phyloP scores from a whole-genome alignment of 2,888 invertebrate genomes.

The Pharmacophagus antenor region DNA sequence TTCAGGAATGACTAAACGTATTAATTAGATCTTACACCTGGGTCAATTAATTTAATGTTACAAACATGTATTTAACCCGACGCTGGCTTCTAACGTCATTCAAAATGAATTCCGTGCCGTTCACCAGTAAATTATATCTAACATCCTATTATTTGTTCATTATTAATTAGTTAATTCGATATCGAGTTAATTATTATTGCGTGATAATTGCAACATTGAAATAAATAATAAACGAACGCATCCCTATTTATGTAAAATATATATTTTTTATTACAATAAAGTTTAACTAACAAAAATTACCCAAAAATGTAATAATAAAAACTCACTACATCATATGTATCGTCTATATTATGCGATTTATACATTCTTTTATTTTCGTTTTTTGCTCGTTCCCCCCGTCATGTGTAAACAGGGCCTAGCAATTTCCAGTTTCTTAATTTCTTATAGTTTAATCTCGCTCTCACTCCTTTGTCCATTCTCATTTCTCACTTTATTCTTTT shows the following conservation, averaged over 20 bases:
- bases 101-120: slow-evolving; percentile 34
- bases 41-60: slow-evolving; percentile 53
- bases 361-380: no score
- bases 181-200: slow-evolving; percentile 3
- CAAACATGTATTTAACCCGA: slow-evolving; percentile 35
- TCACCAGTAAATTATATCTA: slow-evolving; percentile 27
- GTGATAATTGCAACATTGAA: slow-evolving; percentile 5
- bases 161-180: slow-evolving; percentile 13
- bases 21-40: slow-evolving; percentile 65
- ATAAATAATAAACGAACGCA: not conserved
- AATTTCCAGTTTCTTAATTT: no score
- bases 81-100: slow-evolving; percentile 34
- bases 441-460: no score
- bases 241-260: no score
- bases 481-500: no score
- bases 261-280: not conserved
- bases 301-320: no score
- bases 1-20: slow-evolving; percentile 42
- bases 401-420: no score
- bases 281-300: no score
- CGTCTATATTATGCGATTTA: no score
- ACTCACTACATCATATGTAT: no score
- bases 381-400: no score
- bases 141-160: slow-evolving; percentile 23
- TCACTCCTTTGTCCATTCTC: no score